Evolutionary conservation across 2,797 vertebrate genomes (phyloP), one percentile per base, ranked within the genome.

Genomic region (Hoplostethus mediterraneus): DNA sequence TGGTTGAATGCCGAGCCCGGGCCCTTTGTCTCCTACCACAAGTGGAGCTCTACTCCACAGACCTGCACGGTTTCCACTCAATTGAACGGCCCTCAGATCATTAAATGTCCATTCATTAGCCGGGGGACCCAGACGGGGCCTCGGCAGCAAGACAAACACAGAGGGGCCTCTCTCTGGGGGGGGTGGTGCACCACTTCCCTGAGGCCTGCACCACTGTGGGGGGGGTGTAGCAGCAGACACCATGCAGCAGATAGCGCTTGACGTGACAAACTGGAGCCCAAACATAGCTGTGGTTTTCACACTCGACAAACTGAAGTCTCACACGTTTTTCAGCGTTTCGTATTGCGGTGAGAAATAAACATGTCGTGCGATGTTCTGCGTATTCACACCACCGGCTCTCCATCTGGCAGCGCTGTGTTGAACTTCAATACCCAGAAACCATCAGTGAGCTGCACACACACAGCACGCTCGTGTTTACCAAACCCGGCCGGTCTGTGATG

Each of bases 71-170:
- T 93, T 94, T 90, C 88, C 87, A 91, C 91, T 92, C 88, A 89
- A 85, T 82, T 91, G 88, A 93, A 91, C 82, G 74, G 67, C 62
- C 68, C 82, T 91, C 86, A 91, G 87, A 92, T 94, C 88, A 93
- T 94, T 94, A 93, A 92, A 91, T 84, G 73, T 75, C 83, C 85
- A 92, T 93, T 94, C 88, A 93, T 92, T 91, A 92, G 63, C 59
- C 25, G 60, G 14, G 79, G 81, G 80, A 84, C 84, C 80, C 78
- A 65, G 74, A 67, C 38, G 68, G 84, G 80, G 75, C 81, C 86
- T 21, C 38, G 12, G 69, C 80, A 68, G 70, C 66, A 85, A 83
- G 79, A 65, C 84, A 87, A 86, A 90, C 80, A 84, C 62, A 74
- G 77, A 75, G 68, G 84, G 80, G 75, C 81, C 86, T 21, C 38